phyloP scores from a whole-genome alignment of 2,888 invertebrate genomes.

The Aromia moschata region DNA sequence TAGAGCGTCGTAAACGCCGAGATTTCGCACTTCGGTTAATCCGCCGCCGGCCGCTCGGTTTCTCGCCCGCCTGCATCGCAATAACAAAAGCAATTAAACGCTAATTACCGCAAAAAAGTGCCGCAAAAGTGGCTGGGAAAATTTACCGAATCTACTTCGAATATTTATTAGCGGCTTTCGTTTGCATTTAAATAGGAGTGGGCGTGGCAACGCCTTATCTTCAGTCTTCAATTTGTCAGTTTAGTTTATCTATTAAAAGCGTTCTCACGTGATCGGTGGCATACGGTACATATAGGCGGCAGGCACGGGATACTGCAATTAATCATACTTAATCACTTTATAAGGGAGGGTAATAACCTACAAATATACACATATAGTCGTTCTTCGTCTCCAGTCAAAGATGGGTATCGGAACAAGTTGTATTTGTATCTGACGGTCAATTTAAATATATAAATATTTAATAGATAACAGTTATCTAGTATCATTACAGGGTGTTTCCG shows the following conservation, averaged over 20 bases:
- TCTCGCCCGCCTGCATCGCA: too few relatives aligned
- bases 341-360: background rate
- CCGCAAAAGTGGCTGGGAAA: background rate
- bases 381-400: background rate
- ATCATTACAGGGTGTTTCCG: too few relatives aligned
- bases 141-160: background rate
- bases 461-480: too few relatives aligned
- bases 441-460: too few relatives aligned
- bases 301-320: slow-evolving; percentile 9
- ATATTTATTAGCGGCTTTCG: background rate
- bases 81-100: too few relatives aligned
- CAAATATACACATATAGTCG: too few relatives aligned
- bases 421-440: slow-evolving; percentile 4
- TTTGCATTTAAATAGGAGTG: slow-evolving; percentile 5
- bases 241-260: slow-evolving; percentile 15
- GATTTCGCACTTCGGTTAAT: too few relatives aligned
- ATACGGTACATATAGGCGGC: background rate
- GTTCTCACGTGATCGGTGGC: too few relatives aligned
- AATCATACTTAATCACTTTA: slow-evolving; percentile 14
- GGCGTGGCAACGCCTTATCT: slow-evolving; percentile 17
- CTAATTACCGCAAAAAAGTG: too few relatives aligned
- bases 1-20: too few relatives aligned
- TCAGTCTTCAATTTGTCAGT: slow-evolving; percentile 8
- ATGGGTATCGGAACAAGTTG: slow-evolving; percentile 1
- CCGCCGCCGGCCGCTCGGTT: too few relatives aligned